Conservation (phyloP, 1,140 invertebrate species). For the Schlechtendalia chinensis region DNA sequence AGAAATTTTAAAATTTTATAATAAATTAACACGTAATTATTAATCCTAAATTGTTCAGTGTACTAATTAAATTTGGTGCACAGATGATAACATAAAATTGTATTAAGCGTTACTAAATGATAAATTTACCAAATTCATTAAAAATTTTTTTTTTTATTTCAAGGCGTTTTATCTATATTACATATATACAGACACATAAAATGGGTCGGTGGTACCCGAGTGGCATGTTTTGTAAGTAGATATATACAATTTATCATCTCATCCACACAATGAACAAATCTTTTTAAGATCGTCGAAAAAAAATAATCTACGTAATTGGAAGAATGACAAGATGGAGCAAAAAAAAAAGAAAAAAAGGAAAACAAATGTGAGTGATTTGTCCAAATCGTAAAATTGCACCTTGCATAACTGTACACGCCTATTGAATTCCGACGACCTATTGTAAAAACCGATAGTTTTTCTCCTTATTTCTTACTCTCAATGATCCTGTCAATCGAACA, state of each 20-base stretch:
- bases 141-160: too few species aligned
- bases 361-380: conserved; percentile 29
- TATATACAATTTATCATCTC: not conserved
- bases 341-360: not conserved
- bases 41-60: too few species aligned
- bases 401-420: conserved; percentile 15
- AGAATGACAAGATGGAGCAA: not conserved
- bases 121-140: too few species aligned
- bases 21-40: too few species aligned
- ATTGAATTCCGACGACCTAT: conserved; percentile 22
- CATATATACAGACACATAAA: too few species aligned
- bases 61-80: too few species aligned
- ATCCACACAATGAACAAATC: not conserved
- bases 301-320: not conserved
- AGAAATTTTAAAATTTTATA: too few species aligned
- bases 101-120: too few species aligned
- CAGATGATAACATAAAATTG: too few species aligned
- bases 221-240: too few species aligned
- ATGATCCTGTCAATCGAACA: conserved; percentile 26
- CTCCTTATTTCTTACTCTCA: not conserved
- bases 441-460: conserved; percentile 31
- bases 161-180: too few species aligned
- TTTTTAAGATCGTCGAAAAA: not conserved
- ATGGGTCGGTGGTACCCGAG: too few species aligned
- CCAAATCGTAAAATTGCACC: not conserved